Percentiles rank a stretch among this genome's conserved stretches.
These are phyloP conservation scores for Pelosia muscerda DNA, from an alignment of 2,888 invertebrate species.

Conservation along the genomic window DNA sequence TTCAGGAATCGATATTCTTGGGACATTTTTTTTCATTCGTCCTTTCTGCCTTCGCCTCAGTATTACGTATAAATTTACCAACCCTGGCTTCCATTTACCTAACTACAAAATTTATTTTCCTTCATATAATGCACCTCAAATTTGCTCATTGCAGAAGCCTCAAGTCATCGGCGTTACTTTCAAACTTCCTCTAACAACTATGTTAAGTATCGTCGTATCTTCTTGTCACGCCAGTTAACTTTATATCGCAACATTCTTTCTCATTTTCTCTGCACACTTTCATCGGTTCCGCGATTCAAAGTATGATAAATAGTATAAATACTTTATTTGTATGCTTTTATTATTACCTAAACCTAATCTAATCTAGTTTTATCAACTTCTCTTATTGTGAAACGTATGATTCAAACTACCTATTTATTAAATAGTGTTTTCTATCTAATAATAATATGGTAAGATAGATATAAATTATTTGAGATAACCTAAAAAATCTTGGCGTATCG, in stretches of 20 bases:
- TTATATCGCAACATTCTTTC: background rate
- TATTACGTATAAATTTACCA: too few species aligned
- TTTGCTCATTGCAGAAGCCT: background rate
- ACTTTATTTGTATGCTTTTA: too few species aligned
- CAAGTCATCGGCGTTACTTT: background rate
- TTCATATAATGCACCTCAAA: background rate
- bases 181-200: conserved; percentile 1
- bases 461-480: conserved; percentile 1
- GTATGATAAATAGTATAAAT: background rate
- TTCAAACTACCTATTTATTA: background rate
- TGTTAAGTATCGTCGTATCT: background rate
- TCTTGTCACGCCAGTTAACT: conserved; percentile 2
- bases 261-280: background rate
- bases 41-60: too few species aligned
- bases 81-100: too few species aligned
- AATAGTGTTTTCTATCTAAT: background rate
- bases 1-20: background rate
- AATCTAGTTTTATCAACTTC: background rate
- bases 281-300: background rate
- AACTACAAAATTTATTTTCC: background rate
- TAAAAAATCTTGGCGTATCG: background rate
- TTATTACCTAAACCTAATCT: background rate
- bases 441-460: background rate
- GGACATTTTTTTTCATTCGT: background rate
- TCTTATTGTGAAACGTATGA: background rate